Evolutionary conservation across 2,888 invertebrate species (phyloP).

Genomic region (Chalcosyrphus nemorum): DNA sequence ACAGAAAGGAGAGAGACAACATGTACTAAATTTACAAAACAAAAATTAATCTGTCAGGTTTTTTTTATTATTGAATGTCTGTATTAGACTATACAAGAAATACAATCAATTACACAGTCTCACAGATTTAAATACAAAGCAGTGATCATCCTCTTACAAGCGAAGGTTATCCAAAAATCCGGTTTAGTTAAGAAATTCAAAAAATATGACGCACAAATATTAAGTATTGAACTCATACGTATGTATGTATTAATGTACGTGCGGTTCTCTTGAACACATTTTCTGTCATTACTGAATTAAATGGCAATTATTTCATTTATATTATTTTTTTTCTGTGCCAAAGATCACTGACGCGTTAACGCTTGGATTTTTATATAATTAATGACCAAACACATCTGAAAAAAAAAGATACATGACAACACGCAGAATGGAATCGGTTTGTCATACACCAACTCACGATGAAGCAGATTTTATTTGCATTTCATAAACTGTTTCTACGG

Average conservation of each 20-base stretch:
- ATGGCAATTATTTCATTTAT: constrained; percentile 39
- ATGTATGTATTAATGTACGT: neutral
- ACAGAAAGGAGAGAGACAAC: neutral
- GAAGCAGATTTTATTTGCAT: constrained; percentile 32
- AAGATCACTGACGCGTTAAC: constrained; percentile 56
- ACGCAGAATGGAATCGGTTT: neutral
- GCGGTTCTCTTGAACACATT: neutral
- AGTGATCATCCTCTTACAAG: constrained; percentile 9
- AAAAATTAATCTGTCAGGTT: neutral
- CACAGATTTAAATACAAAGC: constrained; percentile 8
- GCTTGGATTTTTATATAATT: constrained; percentile 24
- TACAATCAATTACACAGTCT: constrained; percentile 1
- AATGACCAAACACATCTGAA: constrained; percentile 11
- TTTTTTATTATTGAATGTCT: neutral
- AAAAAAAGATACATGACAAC: neutral
- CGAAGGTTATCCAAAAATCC: constrained; percentile 24
- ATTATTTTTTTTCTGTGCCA: constrained; percentile 39
- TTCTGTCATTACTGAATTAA: constrained; percentile 40
- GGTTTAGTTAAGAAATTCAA: constrained; percentile 22
- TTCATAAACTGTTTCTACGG: constrained; percentile 22
- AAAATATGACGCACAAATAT: neutral
- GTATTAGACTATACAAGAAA: neutral
- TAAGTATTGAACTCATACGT: neutral
- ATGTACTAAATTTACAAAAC: neutral
- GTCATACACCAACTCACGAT: neutral